Evolutionary conservation across 2,113 vertebrate genomes (phyloP), one percentile per base, ranked within the genome.

Genomic region (Fulmarus glacialis): DNA sequence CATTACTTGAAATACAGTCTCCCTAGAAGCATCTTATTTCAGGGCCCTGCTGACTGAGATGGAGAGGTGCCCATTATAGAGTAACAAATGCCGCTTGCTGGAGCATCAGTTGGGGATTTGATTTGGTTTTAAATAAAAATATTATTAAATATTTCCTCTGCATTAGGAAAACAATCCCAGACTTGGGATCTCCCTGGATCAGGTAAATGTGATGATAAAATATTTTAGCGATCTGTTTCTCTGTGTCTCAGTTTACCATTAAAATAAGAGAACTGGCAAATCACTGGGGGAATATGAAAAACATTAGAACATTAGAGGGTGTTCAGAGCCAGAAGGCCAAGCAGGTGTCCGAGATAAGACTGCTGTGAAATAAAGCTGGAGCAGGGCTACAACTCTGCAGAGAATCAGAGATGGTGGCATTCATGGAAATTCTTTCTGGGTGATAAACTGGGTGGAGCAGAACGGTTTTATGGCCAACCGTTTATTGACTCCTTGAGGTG

Each of bases 1-100:
- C 30, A 2, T 23, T 9, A 29, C 4, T 6, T 32, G 24, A 42
- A 50, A 45, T 17, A 15, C 5, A 52, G 14, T 11, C 36, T n/a
- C 43, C 52, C 60, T 12, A 36, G 15, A 13, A 82, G 6, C 42
- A 36, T 23, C 79, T 82, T n/a, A 12, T 63, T 82, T 62, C 36
- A 15, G 55, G 45, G 27, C 15, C 11, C 40, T 43, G 1, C 43
- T 15, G 67, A 6, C 22, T 3, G 19, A 82, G 22, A 7, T 5
- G 2, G 38, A 67, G 78, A 32, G 5, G 6, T 34, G 10, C 4
- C 0, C 36, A 1, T 20, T 40, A 4, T 0, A 29, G 38, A 21
- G 5, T 8, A 71, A 47, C 3, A 45, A 75, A 24, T 22, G 64
- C 18, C 53, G 15, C 59, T 38, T 27, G 5, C 40, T 80, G 48